Evolutionary conservation across 2,113 vertebrate genomes (phyloP).

Genomic region (Eulemur rufifrons): DNA sequence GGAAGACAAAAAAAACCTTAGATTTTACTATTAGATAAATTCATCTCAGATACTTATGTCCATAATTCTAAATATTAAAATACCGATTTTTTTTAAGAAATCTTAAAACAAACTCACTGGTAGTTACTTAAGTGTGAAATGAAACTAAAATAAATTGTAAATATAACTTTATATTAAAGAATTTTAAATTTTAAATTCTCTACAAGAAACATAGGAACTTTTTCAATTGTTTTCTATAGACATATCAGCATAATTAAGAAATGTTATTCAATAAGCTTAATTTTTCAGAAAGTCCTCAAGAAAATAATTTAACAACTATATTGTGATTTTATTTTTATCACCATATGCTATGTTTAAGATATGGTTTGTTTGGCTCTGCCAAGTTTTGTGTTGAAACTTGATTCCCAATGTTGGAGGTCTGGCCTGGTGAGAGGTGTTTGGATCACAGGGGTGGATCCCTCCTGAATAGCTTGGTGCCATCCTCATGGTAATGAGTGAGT

Average conservation of each 20-base stretch:
- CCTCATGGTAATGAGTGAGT: no score
- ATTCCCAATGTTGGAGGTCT: no score
- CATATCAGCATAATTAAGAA: slow-evolving; percentile 9
- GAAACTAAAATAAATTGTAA: slow-evolving; percentile 35
- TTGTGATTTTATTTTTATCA: slow-evolving; percentile 67
- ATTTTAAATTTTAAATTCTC: not conserved
- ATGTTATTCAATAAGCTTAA: not conserved
- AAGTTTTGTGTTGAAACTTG: no score
- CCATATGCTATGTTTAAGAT: not conserved
- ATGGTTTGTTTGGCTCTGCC: no score
- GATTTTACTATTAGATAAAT: not conserved
- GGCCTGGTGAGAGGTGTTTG: no score
- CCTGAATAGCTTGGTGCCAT: no score
- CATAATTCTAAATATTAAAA: not conserved
- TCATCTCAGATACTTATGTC: slow-evolving; percentile 13
- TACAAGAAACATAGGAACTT: not conserved
- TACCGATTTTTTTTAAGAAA: not conserved
- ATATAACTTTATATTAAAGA: not conserved
- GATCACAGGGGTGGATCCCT: no score
- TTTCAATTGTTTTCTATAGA: not conserved
- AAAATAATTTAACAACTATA: slow-evolving; percentile 42
- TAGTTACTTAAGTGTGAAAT: slow-evolving; percentile 30
- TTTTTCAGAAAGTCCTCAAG: not conserved
- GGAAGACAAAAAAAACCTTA: not conserved
- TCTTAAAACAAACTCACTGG: not conserved